Base-by-base conservation (phyloP, 1,140 invertebrate genomes). In the Rhagoletis pomonella region DNA sequence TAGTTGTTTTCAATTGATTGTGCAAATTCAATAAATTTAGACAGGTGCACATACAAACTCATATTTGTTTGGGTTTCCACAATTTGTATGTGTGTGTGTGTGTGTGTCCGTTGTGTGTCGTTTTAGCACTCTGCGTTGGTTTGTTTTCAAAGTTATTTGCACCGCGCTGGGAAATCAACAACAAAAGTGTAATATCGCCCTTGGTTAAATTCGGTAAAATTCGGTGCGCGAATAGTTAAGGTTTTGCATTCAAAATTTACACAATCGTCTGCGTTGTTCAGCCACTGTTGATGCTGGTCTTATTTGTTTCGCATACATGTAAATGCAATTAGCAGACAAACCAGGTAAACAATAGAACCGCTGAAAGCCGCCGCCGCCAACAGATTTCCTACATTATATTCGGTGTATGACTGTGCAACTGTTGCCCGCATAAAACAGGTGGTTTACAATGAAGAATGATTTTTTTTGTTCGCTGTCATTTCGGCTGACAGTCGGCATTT, bases 21-120 rank as follows among this genome's bases (percentile, higher is more conserved):
- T 86, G 62, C 62, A 86, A 60, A 86, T 86, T 62, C 58, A 86
- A 62, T 60, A 3, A 65, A 86, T 86, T 50, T 64, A 58, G 17
- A 9, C n/a, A 81, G 17, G 9, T 81, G n/a, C n/a, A 29, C 17
- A 50, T 55, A 55, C 73, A n/a, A 9, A n/a, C 2, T 19, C 29
- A 42, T 67, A 67, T n/a, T n/a, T 42, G 12, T 1, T 44, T 73
- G 42, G 29, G 67, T 19, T 55, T 29, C 44, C 10, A 3, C n/a
- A 55, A 62, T n/a, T 7, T 62, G 60, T 62, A 10, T 62, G 10
- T 0, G 60, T 62, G 17, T 62, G 60, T 17, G 60, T 62, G 60
- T 62, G n/a, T 62, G 50, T 55, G 50, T 55, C 1, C 10, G 50
- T 47, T 47, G 39, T 4, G 67, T 12, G 67, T 14, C 50, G 50